phyloP scores from a whole-genome alignment of 2,113 vertebrate genomes.

The Apteryx mantelli region DNA sequence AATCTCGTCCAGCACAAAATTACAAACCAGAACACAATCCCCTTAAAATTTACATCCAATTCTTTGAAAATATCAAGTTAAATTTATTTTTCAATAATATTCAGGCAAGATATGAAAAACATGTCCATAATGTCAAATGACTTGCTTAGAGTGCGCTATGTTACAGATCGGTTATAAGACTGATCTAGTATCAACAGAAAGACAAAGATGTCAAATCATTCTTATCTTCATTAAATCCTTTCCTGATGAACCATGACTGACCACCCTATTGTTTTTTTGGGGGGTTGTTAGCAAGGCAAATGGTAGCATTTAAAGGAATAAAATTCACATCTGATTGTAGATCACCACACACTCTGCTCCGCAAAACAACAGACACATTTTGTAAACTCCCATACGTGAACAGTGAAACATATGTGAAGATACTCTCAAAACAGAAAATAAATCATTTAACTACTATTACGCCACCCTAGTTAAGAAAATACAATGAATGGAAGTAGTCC shows the following conservation, averaged over 20 bases:
- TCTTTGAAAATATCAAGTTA: background rate
- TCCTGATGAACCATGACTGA: background rate
- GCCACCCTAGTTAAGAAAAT: background rate
- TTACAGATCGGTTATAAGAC: too few species aligned
- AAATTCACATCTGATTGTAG: background rate
- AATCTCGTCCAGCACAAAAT: background rate
- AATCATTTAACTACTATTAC: background rate
- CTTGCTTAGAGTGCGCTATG: too few species aligned
- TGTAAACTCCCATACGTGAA: background rate
- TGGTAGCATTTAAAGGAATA: background rate
- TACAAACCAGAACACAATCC: background rate
- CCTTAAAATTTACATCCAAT: background rate
- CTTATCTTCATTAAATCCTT: too few species aligned
- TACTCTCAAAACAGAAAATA: background rate
- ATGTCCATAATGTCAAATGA: too few species aligned
- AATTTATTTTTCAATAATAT: too few species aligned
- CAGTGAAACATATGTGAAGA: background rate
- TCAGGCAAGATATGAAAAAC: too few species aligned
- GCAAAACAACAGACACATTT: background rate
- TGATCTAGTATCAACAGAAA: too few species aligned
- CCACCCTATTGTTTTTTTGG: background rate
- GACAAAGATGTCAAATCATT: too few species aligned
- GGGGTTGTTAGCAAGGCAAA: background rate
- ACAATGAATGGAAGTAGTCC: background rate
- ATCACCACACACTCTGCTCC: background rate